Conservation (phyloP, 1,140 invertebrate genomes). For the Trachymyrmex septentrionalis region DNA sequence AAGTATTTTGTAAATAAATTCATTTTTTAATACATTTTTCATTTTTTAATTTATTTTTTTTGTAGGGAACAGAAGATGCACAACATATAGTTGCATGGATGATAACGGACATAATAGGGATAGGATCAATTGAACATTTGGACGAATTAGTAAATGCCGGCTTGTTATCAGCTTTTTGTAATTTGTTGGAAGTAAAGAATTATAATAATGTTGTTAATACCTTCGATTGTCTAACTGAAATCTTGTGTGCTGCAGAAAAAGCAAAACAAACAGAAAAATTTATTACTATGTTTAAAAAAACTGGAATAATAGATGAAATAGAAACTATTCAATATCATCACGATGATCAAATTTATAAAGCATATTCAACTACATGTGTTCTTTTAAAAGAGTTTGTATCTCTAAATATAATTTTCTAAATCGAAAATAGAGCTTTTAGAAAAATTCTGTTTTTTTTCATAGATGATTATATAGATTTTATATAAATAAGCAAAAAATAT, state of each 20-base stretch:
- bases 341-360: slow-evolving; percentile 94
- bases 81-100: slow-evolving; percentile 95
- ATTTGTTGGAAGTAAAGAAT: slow-evolving; percentile 88
- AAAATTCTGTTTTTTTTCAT: too few relatives aligned
- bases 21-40: neutral
- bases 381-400: slow-evolving; percentile 89
- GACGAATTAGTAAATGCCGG: slow-evolving; percentile 87
- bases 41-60: slow-evolving; percentile 39
- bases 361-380: slow-evolving; percentile 91
- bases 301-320: slow-evolving; percentile 91
- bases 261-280: slow-evolving; percentile 86
- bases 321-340: slow-evolving; percentile 92
- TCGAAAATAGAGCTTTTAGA: neutral
- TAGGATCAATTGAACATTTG: slow-evolving; percentile 85
- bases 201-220: slow-evolving; percentile 88
- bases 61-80: slow-evolving; percentile 91
- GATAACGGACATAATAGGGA: slow-evolving; percentile 93
- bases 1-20: neutral
- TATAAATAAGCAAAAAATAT: too few relatives aligned
- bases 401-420: neutral
- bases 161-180: slow-evolving; percentile 85
- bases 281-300: slow-evolving; percentile 88
- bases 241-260: slow-evolving; percentile 87
- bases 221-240: slow-evolving; percentile 90
- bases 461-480: too few relatives aligned